These are phyloP conservation scores for Gastrophryne carolinensis DNA, from an alignment of 2,797 vertebrate species.

Conservation along the genomic window DNA sequence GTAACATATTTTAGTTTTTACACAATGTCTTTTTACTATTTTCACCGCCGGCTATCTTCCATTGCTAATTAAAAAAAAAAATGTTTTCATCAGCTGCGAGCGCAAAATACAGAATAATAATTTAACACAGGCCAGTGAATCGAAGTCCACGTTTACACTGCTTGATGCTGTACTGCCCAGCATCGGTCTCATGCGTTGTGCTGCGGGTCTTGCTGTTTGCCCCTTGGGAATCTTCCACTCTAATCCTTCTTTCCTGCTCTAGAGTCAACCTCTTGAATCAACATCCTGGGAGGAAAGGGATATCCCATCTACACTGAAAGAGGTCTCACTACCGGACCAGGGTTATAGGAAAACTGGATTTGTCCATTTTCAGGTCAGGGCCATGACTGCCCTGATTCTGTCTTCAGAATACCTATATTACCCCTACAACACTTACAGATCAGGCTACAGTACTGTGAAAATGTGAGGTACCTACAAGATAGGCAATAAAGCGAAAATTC, in stretches of 20 bases:
- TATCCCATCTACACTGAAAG: slow-evolving; percentile 45
- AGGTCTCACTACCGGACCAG: slow-evolving; percentile 49
- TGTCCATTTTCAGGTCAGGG: slow-evolving; percentile 49
- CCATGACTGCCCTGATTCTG: slow-evolving; percentile 27
- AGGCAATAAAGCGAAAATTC: no score
- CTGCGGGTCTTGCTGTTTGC: slow-evolving; percentile 24
- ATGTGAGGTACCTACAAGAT: no score
- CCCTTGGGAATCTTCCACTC: slow-evolving; percentile 29
- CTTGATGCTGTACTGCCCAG: slow-evolving; percentile 41
- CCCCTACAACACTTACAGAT: no score
- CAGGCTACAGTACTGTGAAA: no score
- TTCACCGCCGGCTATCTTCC: neutral
- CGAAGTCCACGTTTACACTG: slow-evolving; percentile 19
- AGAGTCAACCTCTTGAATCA: slow-evolving; percentile 49
- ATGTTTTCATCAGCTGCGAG: neutral
- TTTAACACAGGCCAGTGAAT: slow-evolving; percentile 42
- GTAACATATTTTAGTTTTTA: neutral
- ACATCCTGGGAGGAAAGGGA: slow-evolving; percentile 52
- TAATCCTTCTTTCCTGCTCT: slow-evolving; percentile 49
- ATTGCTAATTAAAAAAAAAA: neutral
- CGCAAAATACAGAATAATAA: neutral
- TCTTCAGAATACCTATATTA: neutral
- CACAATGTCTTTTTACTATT: neutral
- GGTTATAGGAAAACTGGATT: slow-evolving; percentile 46
- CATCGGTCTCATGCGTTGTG: slow-evolving; percentile 39